Evolutionary conservation across 2,888 invertebrate species (phyloP).

Genomic region (Allolobophora icterica): DNA sequence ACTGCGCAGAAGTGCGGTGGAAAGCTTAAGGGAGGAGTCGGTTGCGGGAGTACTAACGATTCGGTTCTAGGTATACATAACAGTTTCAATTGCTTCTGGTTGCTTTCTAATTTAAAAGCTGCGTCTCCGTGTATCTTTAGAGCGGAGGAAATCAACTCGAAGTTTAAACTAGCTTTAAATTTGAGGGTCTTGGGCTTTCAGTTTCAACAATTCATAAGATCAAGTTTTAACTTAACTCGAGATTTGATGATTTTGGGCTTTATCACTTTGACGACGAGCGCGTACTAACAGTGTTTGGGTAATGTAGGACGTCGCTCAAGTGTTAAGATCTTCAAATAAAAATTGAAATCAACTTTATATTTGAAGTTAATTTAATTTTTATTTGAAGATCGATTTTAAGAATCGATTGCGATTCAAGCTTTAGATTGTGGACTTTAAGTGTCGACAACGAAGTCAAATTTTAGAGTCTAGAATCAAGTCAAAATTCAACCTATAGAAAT

Average conservation of each 20-base stretch:
- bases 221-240: neutral
- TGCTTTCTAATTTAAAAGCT: neutral
- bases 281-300: too few species aligned
- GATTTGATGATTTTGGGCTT: too few species aligned
- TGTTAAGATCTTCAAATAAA: too few species aligned
- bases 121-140: neutral
- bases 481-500: neutral
- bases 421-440: too few species aligned
- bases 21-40: neutral
- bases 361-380: too few species aligned
- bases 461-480: neutral
- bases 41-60: slow-evolving; percentile 19
- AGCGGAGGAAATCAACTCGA: neutral
- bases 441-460: neutral
- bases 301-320: too few species aligned
- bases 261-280: too few species aligned
- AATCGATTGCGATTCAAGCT: too few species aligned
- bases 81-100: neutral
- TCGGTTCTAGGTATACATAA: neutral
- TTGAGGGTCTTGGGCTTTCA: neutral
- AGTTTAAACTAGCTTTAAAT: neutral
- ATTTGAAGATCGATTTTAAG: too few species aligned
- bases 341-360: too few species aligned
- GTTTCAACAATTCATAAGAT: neutral
- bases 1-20: neutral